Conservation (phyloP, 2,797 vertebrate species). For the Crypturellus tataupa region DNA sequence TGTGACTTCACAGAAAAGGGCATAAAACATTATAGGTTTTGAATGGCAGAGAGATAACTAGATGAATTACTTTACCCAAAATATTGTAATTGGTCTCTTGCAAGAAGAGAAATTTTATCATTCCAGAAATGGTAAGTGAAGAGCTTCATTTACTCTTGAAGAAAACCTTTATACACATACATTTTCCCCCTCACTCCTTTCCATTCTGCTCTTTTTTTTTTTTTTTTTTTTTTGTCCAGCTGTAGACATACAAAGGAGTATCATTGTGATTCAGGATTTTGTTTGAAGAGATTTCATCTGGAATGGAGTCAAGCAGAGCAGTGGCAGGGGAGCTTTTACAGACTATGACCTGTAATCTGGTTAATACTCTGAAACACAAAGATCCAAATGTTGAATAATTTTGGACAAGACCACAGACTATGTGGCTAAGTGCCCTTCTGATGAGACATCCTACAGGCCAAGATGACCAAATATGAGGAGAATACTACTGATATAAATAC, state of each 20-base stretch:
- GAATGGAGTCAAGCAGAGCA: constrained; percentile 81
- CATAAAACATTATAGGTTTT: constrained; percentile 71
- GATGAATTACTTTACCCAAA: constrained; percentile 79
- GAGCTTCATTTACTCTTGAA: constrained; percentile 78
- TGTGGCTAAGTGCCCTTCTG: constrained; percentile 30
- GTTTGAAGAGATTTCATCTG: constrained; percentile 83
- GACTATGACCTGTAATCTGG: constrained; percentile 82
- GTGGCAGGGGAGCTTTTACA: constrained; percentile 80
- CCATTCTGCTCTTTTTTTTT: not conserved
- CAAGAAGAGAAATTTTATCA: constrained; percentile 70
- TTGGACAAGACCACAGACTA: constrained; percentile 64
- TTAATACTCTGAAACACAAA: constrained; percentile 82
- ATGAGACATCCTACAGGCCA: constrained; percentile 27
- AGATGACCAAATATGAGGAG: not conserved
- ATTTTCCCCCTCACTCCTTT: not conserved
- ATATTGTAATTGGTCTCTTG: constrained; percentile 75
- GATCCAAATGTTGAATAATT: constrained; percentile 72
- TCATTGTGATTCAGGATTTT: constrained; percentile 78
- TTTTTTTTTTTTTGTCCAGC: constrained; percentile 22
- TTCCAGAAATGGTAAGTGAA: constrained; percentile 74
- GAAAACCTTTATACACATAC: constrained; percentile 54
- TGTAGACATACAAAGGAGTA: constrained; percentile 70
- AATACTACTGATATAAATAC: not conserved
- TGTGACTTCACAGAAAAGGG: constrained; percentile 70
- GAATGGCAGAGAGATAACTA: constrained; percentile 72